Conservation (phyloP, 2,113 vertebrate genomes). For the Sturnira hondurensis region DNA sequence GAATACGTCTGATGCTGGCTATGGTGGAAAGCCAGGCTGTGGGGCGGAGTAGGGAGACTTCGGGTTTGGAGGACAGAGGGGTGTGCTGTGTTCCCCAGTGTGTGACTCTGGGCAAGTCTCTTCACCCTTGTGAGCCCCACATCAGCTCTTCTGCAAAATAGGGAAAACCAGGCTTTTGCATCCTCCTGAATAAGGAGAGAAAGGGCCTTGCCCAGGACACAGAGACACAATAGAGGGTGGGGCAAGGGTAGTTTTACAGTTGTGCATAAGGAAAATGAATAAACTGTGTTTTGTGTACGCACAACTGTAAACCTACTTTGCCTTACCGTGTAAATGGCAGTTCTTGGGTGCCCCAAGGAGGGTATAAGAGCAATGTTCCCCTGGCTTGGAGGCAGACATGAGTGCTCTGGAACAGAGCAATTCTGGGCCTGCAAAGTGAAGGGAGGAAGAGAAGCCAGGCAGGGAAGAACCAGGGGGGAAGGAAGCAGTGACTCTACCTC, state of each 20-base stretch:
- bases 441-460: not conserved
- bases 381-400: not conserved
- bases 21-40: fast-evolving
- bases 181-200: not conserved
- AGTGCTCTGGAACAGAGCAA: not conserved
- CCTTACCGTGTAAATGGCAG: not conserved
- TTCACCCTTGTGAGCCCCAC: not conserved
- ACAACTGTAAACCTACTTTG: too few species aligned
- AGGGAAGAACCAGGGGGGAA: not conserved
- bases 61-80: not conserved
- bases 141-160: not conserved
- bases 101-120: not conserved
- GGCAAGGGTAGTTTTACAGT: too few species aligned
- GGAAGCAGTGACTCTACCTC: not conserved
- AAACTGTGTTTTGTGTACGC: too few species aligned
- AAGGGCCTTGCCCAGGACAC: not conserved
- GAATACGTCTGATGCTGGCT: fast-evolving
- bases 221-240: not conserved
- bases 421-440: not conserved
- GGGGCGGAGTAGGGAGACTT: too few species aligned
- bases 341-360: not conserved
- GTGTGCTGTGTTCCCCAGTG: fast-evolving
- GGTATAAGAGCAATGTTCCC: not conserved
- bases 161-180: not conserved
- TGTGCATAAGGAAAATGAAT: too few species aligned